Conservation (phyloP, 1,140 invertebrate genomes). For the Drosophila varians region DNA sequence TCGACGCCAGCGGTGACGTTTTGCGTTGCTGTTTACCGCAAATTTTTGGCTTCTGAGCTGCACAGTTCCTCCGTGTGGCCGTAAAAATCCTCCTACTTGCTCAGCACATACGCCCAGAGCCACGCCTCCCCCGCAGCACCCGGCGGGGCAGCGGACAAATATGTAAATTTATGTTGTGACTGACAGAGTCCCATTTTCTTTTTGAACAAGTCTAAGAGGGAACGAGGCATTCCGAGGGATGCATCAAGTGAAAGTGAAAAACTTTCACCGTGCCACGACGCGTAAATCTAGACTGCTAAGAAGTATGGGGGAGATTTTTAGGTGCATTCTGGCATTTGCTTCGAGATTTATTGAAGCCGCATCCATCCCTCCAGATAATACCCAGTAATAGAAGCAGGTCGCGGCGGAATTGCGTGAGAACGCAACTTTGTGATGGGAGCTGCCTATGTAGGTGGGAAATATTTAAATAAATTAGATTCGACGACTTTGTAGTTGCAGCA, state of each 20-base stretch:
- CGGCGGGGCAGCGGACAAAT: constrained; percentile 58
- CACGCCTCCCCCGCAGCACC: not conserved
- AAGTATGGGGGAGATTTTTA: constrained; percentile 61
- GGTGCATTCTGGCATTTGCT: constrained; percentile 57
- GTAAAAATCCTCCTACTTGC: constrained; percentile 8
- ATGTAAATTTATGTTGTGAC: constrained; percentile 74
- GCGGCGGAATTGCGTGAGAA: no score
- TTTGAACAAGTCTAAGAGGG: constrained; percentile 2
- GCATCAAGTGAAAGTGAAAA: constrained; percentile 79
- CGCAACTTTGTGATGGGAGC: no score
- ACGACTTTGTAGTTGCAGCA: constrained; percentile 8
- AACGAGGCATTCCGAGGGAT: constrained; percentile 34
- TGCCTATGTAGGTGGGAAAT: no score
- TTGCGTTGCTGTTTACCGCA: constrained; percentile 67
- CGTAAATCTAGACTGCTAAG: constrained; percentile 60
- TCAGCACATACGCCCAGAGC: not conserved
- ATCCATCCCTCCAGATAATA: constrained; percentile 11
- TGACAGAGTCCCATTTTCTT: constrained; percentile 51
- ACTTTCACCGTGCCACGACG: constrained; percentile 60
- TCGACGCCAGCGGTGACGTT: constrained; percentile 37
- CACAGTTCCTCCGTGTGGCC: constrained; percentile 34
- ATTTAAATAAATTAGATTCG: constrained; percentile 12
- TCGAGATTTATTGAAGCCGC: constrained; percentile 55
- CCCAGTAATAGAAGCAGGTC: no score
- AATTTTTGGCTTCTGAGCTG: constrained; percentile 73